Conservation (phyloP, 2,113 vertebrate species). For the Gambusia holbrooki region DNA sequence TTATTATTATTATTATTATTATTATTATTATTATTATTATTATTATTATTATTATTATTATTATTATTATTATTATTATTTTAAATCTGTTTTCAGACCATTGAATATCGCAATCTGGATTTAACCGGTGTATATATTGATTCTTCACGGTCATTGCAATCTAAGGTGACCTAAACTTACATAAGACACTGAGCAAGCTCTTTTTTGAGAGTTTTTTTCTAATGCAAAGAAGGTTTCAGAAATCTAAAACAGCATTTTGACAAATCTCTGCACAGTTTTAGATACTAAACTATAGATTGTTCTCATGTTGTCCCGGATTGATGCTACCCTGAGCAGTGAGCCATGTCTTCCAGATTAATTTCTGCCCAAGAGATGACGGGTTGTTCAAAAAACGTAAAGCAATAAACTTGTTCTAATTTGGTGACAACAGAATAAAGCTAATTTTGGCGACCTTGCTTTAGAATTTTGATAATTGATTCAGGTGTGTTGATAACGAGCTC, state of each 20-base stretch:
- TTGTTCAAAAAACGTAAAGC: neutral
- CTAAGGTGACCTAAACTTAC: too few relatives aligned
- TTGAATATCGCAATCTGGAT: neutral
- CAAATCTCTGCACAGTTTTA: neutral
- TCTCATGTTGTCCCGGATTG: too few relatives aligned
- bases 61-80: too few relatives aligned
- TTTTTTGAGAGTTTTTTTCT: too few relatives aligned
- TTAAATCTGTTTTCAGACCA: too few relatives aligned
- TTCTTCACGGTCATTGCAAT: too few relatives aligned
- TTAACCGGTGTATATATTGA: neutral
- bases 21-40: too few relatives aligned
- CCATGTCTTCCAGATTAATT: neutral
- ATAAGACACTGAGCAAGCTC: too few relatives aligned
- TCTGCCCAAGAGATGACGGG: neutral
- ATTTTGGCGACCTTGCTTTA: conserved; percentile 17
- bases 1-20: too few relatives aligned
- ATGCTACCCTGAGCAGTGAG: neutral
- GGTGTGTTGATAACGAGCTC: neutral
- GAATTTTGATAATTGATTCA: neutral
- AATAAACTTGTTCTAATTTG: conserved; percentile 53
- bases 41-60: too few relatives aligned
- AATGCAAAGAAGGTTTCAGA: neutral
- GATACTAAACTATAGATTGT: too few relatives aligned
- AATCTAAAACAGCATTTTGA: neutral
- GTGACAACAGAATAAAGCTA: conserved; percentile 52